Base-by-base conservation (phyloP, 2,113 vertebrate genomes). In the Numida meleagris region DNA sequence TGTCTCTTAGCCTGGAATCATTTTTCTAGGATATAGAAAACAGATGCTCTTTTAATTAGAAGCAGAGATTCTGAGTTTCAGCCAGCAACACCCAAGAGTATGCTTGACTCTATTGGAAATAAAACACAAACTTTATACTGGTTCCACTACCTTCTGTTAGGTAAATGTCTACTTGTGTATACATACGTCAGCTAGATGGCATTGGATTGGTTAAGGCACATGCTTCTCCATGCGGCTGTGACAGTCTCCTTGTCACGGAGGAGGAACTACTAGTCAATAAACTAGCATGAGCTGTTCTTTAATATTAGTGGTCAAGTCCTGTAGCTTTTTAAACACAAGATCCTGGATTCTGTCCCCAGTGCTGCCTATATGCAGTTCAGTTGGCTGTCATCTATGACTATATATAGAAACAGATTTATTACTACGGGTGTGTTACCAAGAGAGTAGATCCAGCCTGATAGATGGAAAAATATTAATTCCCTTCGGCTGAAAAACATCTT, bases 21-120 rank as follows among this genome's bases (percentile, higher is more conserved):
- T 93, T 96, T 94, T 86, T 92, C 40, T 73, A 85, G 36, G 45
- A 66, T 90, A 76, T 66, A 84, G 77, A 95, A 95, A 96, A 93
- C 94, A 96, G 92, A 93, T 96, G 92, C 73, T 93, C 74, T 94
- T 96, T 96, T 96, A 95, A 96, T 96, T 93, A 96, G 83, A 92
- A 93, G 74, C 66, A 93, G 58, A 96, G 92, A 87, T 89, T 79
- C 45, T 50, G 74, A 87, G 46, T 90, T 94, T 89, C 48, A 51
- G 91, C 91, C 68, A 93, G 77, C 81, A 87, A 40, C 81, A 86
- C 79, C 75, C 88, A 42, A 55, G 68, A 94, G 82, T 68, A 59
- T 0, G 0, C 40, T 87, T 81, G 75, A 89, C 34, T 48, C 34
- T 73, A 68, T 4, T 53, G 76, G 85, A 91, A 72, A 88, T 83